A percentile compares a stretch with the other conserved stretches of the same genome.
Conservation (phyloP, 2,888 invertebrate species). For the Microctonus brassicae region DNA sequence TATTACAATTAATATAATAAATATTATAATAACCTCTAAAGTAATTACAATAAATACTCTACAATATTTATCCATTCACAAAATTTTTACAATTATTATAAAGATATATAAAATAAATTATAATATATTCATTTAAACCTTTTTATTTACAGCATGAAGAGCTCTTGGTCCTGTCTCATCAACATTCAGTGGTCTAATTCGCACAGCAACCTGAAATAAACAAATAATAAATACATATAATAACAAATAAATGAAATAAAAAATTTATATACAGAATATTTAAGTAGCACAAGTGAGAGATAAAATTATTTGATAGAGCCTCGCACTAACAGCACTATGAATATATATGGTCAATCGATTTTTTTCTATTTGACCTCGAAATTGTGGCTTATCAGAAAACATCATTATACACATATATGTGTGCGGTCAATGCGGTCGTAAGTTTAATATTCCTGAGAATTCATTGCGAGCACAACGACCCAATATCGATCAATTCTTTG, state of each 20-base stretch:
- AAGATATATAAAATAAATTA: neutral
- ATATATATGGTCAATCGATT: slow-evolving; percentile 43
- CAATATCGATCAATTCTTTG: slow-evolving; percentile 44
- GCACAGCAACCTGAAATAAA: slow-evolving; percentile 82
- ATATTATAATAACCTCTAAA: too few relatives aligned
- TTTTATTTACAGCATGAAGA: slow-evolving; percentile 83
- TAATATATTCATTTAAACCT: slow-evolving; percentile 70
- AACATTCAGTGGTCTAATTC: slow-evolving; percentile 85
- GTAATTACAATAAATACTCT: too few relatives aligned
- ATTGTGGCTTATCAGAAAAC: slow-evolving; percentile 35
- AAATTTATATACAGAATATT: neutral
- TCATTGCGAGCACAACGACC: slow-evolving; percentile 48
- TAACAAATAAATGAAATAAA: neutral
- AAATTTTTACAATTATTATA: neutral
- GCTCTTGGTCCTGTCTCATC: slow-evolving; percentile 81
- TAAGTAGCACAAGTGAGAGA: slow-evolving; percentile 8
- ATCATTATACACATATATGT: neutral
- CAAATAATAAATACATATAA: slow-evolving; percentile 22
- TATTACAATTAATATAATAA: too few relatives aligned
- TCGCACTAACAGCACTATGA: neutral
- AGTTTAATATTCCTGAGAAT: slow-evolving; percentile 27
- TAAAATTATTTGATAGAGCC: slow-evolving; percentile 12
- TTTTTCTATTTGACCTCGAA: slow-evolving; percentile 43
- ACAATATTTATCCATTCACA: too few relatives aligned
- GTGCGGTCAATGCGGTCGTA: slow-evolving; percentile 16